A percentile compares a stretch with the other conserved stretches of the same genome.
These are phyloP conservation scores for Sebastes dallii DNA, from an alignment of 2,797 vertebrate species.

Conservation along the genomic window DNA sequence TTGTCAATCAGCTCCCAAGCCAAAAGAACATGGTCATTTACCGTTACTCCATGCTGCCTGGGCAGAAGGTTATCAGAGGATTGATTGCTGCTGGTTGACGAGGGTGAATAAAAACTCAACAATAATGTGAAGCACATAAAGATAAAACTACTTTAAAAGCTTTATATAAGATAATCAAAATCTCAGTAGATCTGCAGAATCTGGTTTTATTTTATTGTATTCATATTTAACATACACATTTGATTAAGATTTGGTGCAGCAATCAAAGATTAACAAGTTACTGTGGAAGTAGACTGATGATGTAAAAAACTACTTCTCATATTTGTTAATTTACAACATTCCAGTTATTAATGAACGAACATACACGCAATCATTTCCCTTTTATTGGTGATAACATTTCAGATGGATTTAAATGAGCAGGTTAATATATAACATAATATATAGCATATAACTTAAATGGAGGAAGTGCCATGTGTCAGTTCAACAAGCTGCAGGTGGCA, in stretches of 20 bases:
- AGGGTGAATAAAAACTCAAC: neutral
- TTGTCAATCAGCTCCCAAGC: no score
- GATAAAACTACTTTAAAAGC: neutral
- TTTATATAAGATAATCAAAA: neutral
- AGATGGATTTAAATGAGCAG: neutral
- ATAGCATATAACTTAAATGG: conserved; percentile 1
- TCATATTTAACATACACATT: neutral
- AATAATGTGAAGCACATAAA: neutral
- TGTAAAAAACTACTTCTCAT: neutral
- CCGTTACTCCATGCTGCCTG: neutral
- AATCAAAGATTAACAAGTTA: neutral
- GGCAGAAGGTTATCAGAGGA: neutral
- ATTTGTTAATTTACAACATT: neutral
- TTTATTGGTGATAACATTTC: neutral
- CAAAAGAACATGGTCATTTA: neutral
- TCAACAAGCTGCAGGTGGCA: neutral
- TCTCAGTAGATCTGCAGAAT: neutral
- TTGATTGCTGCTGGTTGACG: neutral
- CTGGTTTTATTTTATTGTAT: neutral
- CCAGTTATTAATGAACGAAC: neutral
- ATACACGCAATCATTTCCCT: neutral
- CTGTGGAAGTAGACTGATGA: neutral
- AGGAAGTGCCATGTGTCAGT: neutral
- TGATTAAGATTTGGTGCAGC: neutral
- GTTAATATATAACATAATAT: no score